Percentiles rank a stretch among this genome's conserved stretches.
Conservation (phyloP, 1,140 invertebrate genomes). For the Drosophila chauvacae region DNA sequence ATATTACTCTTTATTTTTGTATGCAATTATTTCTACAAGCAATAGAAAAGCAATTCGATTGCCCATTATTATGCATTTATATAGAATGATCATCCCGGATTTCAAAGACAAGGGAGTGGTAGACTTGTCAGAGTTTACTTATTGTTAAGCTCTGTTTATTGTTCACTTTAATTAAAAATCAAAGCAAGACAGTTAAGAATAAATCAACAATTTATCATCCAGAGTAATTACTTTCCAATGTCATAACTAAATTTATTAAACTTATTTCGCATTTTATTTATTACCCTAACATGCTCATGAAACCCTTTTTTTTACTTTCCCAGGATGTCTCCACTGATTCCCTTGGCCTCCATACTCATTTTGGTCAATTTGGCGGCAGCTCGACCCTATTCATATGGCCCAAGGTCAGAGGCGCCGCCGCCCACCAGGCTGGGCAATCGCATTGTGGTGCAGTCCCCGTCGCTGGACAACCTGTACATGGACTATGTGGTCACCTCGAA, state of each 20-base stretch:
- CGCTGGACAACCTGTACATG: slow-evolving; percentile 74
- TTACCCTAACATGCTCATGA: not conserved
- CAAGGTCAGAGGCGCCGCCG: slow-evolving; percentile 9
- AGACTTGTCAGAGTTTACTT: not conserved
- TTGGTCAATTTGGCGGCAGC: slow-evolving; percentile 24
- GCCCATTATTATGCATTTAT: slow-evolving; percentile 2
- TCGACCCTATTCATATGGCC: slow-evolving; percentile 47
- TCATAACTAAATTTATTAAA: not conserved
- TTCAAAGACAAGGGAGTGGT: not conserved
- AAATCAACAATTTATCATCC: slow-evolving; percentile 3
- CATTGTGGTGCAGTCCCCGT: slow-evolving; percentile 71
- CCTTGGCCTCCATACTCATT: slow-evolving; percentile 23
- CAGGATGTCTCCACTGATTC: slow-evolving; percentile 48
- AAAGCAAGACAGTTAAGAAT: not conserved
- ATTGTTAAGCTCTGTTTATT: slow-evolving; percentile 1
- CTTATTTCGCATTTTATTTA: not conserved
- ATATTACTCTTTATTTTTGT: not conserved
- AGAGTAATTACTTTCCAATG: no score
- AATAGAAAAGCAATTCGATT: not conserved
- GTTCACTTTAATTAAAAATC: slow-evolving; percentile 5
- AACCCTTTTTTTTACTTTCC: not conserved
- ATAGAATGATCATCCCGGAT: slow-evolving; percentile 1
- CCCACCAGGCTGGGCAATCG: slow-evolving; percentile 39
- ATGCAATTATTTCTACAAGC: not conserved
- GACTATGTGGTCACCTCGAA: slow-evolving; percentile 79